Evolutionary conservation across 2,113 vertebrate species (phyloP).

Genomic region (Odobenus rosmarus): DNA sequence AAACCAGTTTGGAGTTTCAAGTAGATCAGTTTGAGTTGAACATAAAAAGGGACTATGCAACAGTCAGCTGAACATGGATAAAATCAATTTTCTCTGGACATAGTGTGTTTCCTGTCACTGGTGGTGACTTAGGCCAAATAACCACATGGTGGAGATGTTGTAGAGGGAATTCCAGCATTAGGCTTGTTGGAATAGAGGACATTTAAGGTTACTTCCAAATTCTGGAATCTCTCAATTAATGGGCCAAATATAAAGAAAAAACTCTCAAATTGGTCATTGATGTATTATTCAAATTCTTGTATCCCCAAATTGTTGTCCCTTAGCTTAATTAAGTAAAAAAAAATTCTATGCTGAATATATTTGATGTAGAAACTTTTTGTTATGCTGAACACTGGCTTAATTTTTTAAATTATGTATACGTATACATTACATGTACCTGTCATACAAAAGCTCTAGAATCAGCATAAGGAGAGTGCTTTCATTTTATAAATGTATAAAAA

Average conservation of each 20-base stretch:
- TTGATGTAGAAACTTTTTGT: constrained; percentile 28
- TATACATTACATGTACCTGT: constrained; percentile 50
- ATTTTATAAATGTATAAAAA: constrained; percentile 70
- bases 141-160: constrained; percentile 82
- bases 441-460: constrained; percentile 53
- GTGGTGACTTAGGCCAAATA: constrained; percentile 66
- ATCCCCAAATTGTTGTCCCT: constrained; percentile 10
- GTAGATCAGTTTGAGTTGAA: background rate
- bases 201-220: constrained; percentile 69
- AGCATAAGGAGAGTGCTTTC: constrained; percentile 47
- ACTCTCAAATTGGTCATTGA: background rate
- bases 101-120: background rate
- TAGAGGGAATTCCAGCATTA: constrained; percentile 69
- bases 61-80: background rate
- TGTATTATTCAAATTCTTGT: constrained; percentile 38
- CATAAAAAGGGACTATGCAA: background rate
- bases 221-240: constrained; percentile 55
- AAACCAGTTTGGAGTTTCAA: background rate
- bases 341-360: background rate
- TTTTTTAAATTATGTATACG: constrained; percentile 55
- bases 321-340: constrained; percentile 46
- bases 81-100: background rate
- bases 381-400: constrained; percentile 11
- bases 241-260: background rate
- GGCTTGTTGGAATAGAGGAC: constrained; percentile 62